phyloP scores from a whole-genome alignment of 2,888 invertebrate species.

The Cantharis flavilabris region DNA sequence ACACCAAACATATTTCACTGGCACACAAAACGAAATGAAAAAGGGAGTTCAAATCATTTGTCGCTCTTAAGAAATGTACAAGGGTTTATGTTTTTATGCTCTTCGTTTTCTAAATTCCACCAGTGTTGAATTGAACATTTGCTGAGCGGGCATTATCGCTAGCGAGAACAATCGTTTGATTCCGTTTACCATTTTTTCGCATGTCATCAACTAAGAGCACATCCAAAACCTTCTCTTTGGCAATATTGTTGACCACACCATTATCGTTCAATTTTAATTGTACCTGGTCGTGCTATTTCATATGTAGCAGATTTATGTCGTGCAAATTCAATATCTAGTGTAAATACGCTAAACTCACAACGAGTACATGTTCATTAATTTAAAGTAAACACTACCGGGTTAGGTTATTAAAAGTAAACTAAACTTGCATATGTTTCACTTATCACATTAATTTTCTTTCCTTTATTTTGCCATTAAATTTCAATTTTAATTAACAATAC shows the following conservation, averaged over 20 bases:
- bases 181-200: slow-evolving; percentile 16
- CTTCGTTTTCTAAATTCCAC: slow-evolving; percentile 30
- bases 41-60: slow-evolving; percentile 31
- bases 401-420: background rate
- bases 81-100: slow-evolving; percentile 31
- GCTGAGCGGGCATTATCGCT: slow-evolving; percentile 17
- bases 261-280: slow-evolving; percentile 3
- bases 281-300: slow-evolving; percentile 11
- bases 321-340: slow-evolving; percentile 26
- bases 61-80: slow-evolving; percentile 35
- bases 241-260: slow-evolving; percentile 11
- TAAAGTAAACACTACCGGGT: slow-evolving; percentile 18
- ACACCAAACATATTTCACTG: slow-evolving; percentile 31
- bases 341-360: slow-evolving; percentile 8
- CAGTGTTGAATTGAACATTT: slow-evolving; percentile 18
- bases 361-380: slow-evolving; percentile 18
- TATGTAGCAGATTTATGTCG: slow-evolving; percentile 24
- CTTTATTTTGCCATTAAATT: background rate
- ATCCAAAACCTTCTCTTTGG: slow-evolving; percentile 2
- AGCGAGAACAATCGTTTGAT: slow-evolving; percentile 4
- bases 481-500: background rate
- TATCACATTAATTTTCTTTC: background rate
- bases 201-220: slow-evolving; percentile 10
- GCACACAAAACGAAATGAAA: slow-evolving; percentile 26
- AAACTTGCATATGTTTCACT: background rate